Percentiles rank a stretch among this genome's conserved stretches.
Conservation (phyloP, 2,888 invertebrate genomes). For the Lomographa bimaculata region DNA sequence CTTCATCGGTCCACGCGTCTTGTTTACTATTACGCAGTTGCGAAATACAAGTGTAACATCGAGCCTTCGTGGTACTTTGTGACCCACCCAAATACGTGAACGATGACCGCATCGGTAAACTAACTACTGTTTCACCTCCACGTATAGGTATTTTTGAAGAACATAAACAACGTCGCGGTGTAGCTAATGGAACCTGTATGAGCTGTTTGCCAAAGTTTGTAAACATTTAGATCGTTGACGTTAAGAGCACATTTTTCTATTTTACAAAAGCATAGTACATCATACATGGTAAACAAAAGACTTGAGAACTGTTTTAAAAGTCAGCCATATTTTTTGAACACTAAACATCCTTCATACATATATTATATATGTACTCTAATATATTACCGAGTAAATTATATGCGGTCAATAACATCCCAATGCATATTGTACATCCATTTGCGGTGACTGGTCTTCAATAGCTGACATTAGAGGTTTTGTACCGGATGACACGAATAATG, state of each 20-base stretch:
- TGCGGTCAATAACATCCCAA: slow-evolving; percentile 20
- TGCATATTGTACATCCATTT: slow-evolving; percentile 41
- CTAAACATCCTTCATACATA: too few species aligned
- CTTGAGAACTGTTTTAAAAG: too few species aligned
- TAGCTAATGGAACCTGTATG: slow-evolving; percentile 9
- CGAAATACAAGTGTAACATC: slow-evolving; percentile 43
- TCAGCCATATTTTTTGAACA: too few species aligned
- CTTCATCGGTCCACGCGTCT: slow-evolving; percentile 19
- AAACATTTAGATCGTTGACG: slow-evolving; percentile 6
- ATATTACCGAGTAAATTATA: slow-evolving; percentile 36
- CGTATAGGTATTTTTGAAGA: slow-evolving; percentile 38
- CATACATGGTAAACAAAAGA: not conserved
- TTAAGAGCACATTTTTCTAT: not conserved
- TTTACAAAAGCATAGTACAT: not conserved
- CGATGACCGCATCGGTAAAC: slow-evolving; percentile 70
- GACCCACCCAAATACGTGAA: slow-evolving; percentile 57
- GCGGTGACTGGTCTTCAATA: slow-evolving; percentile 30
- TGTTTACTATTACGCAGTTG: slow-evolving; percentile 47
- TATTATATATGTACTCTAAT: too few species aligned
- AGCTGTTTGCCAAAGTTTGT: not conserved
- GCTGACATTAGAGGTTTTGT: slow-evolving; percentile 31
- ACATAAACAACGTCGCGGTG: slow-evolving; percentile 30
- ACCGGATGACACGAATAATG: slow-evolving; percentile 27
- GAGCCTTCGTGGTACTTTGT: slow-evolving; percentile 37
- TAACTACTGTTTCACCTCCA: slow-evolving; percentile 63